Base-by-base conservation (phyloP, 1,140 invertebrate species). In the Euura lappo region DNA sequence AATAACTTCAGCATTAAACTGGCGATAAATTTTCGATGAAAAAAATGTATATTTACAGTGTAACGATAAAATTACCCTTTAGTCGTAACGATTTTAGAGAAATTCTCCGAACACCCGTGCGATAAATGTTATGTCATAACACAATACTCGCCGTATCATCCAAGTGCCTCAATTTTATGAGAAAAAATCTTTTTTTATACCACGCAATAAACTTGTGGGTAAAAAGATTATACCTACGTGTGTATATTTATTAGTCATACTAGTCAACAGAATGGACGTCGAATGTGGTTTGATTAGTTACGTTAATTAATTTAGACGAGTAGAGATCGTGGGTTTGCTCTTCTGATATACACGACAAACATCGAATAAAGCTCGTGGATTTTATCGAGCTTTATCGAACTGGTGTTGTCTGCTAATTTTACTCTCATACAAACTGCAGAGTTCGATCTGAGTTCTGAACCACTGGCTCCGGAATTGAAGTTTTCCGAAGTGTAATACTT, bases 251-350 rank as follows among this genome's bases (percentile, higher is more conserved):
- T 28, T 8, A 2, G 51, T 4, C 8, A 60, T 6, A n/a, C 51
- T 28, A 28, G 28, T 28, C 28, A 28, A 6, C 51, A 5, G 51
- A 11, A n/a, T n/a, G 51, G 10, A 60, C 51, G 51, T 60, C 51
- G 13, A 60, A 60, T n/a, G 51, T 8, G 51, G 51, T 60, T 60
- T 60, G 51, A 60, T 60, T 60, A 28, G 28, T 28, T 28, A 60
- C 51, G 51, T 60, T 60, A 60, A 60, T 60, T 60, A 60, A 60
- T 60, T 60, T 60, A 11, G 51, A 60, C 51, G 51, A 60, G 13
- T n/a, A 4, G 51, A 60, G 51, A 60, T 8, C 13, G 6, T n/a
- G 51, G 51, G 28, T 60, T 60, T 60, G 51, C 51, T n/a, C 51
- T 60, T 28, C 28, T 28, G 28, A 28, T 28, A 28, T 28, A 28